A percentile compares a stretch with the other conserved stretches of the same genome.
phyloP scores from a whole-genome alignment of 2,797 vertebrate species.

The Chelonia mydas region DNA sequence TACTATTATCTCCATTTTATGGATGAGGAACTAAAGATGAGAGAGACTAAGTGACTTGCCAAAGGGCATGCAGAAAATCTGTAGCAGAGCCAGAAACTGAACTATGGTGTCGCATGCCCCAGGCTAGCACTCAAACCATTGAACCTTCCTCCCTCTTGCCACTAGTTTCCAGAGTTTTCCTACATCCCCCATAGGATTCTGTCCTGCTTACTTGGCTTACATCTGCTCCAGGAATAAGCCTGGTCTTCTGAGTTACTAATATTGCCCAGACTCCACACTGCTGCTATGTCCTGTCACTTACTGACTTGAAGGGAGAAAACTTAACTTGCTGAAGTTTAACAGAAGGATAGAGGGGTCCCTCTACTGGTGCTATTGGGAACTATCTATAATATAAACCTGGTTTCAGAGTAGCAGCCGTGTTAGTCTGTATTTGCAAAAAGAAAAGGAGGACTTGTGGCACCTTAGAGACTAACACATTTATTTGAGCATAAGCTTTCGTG shows the following conservation, averaged over 20 bases:
- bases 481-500: too few relatives aligned
- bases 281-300: background rate
- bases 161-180: background rate
- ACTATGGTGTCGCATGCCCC: background rate
- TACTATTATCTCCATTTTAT: background rate
- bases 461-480: too few relatives aligned
- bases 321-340: background rate
- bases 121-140: background rate
- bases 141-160: background rate
- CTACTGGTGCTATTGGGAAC: background rate
- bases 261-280: background rate
- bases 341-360: background rate
- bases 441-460: too few relatives aligned
- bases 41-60: accelerated
- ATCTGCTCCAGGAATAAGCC: background rate
- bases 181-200: background rate
- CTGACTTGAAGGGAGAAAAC: background rate
- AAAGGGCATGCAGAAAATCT: background rate
- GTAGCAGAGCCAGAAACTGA: background rate
- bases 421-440: too few relatives aligned
- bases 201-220: background rate
- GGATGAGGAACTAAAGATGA: background rate
- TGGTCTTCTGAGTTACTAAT: too few relatives aligned
- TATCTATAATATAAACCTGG: background rate
- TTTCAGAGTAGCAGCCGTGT: too few relatives aligned